Conservation (phyloP, 1,140 invertebrate species). For the Drosophila bocki region DNA sequence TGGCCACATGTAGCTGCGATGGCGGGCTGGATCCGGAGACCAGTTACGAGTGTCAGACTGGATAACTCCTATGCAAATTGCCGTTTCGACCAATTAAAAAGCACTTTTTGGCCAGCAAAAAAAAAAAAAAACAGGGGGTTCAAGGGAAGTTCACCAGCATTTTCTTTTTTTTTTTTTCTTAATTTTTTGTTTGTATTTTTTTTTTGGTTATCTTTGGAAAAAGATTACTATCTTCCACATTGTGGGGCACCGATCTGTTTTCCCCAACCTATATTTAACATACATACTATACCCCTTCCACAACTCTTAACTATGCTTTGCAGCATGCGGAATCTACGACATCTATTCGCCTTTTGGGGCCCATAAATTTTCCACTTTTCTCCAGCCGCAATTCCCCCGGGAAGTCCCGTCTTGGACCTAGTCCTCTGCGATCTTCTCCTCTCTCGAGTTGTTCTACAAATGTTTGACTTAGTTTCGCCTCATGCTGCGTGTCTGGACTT, state of each 20-base stretch:
- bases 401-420: constrained; percentile 16
- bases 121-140: constrained; percentile 15
- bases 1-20: constrained; percentile 39
- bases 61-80: constrained; percentile 28
- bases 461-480: constrained; percentile 78
- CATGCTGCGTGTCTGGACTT: constrained; percentile 68
- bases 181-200: not conserved
- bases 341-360: constrained; percentile 71
- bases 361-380: constrained; percentile 75
- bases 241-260: constrained; percentile 17
- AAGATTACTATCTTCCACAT: constrained; percentile 31
- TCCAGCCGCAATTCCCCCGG: constrained; percentile 59
- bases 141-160: constrained; percentile 25
- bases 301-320: constrained; percentile 40
- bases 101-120: constrained; percentile 58
- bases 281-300: constrained; percentile 12
- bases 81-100: constrained; percentile 64
- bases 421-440: not conserved
- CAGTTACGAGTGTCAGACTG: constrained; percentile 61
- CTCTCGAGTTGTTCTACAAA: constrained; percentile 66
- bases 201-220: constrained; percentile 5
- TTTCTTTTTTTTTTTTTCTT: not conserved
- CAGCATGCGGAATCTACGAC: constrained; percentile 58
- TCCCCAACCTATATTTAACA: constrained; percentile 27
- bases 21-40: constrained; percentile 17